A percentile compares a stretch with the other conserved stretches of the same genome.
phyloP scores from a whole-genome alignment of 2,113 vertebrate species.

The Phylloscopus trochiloides region DNA sequence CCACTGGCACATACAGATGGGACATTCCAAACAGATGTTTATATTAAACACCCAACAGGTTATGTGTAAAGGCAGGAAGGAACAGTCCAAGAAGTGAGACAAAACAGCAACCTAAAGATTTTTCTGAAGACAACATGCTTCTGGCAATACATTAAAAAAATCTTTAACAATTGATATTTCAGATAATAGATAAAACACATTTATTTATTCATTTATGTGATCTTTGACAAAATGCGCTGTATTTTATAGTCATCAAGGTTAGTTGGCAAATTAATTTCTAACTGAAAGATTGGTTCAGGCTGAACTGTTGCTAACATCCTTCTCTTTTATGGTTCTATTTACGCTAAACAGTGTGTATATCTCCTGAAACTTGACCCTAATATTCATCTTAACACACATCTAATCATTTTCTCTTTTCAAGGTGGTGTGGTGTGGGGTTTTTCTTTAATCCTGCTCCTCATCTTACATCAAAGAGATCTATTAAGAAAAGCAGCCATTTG shows the following conservation, averaged over 20 bases:
- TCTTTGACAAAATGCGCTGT: not conserved
- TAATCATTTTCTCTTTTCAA: not conserved
- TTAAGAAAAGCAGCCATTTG: not conserved
- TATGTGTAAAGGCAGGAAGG: not conserved
- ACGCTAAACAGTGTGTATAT: not conserved
- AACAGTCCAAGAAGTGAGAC: not conserved
- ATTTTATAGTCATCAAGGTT: not conserved
- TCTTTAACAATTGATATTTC: not conserved
- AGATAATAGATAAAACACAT: not conserved
- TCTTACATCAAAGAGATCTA: not conserved
- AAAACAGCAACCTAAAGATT: not conserved
- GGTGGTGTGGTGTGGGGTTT: accelerated
- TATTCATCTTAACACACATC: not conserved
- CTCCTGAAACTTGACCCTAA: not conserved
- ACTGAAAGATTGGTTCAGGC: not conserved
- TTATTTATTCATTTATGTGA: not conserved
- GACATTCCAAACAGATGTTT: not conserved
- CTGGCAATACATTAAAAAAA: not conserved
- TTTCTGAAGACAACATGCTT: not conserved
- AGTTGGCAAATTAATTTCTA: not conserved
- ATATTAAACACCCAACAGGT: not conserved
- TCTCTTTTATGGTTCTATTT: not conserved
- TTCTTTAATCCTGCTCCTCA: not conserved
- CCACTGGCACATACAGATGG: not conserved
- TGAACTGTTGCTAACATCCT: not conserved